Conservation (phyloP, 2,888 invertebrate species). For the Diachrysia chrysitis region DNA sequence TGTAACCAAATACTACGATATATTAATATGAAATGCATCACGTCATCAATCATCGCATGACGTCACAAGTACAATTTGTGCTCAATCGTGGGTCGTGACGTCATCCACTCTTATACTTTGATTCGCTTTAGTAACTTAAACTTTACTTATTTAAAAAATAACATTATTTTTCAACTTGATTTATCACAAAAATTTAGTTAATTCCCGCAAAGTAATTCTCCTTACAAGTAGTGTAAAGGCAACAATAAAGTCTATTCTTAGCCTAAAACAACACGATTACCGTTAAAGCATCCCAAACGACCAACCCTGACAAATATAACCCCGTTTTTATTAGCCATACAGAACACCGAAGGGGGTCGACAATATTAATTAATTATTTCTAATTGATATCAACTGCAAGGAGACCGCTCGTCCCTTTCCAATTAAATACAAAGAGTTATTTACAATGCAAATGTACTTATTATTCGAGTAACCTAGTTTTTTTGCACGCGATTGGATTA, state of each 20-base stretch:
- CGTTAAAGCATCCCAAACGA: constrained; percentile 6
- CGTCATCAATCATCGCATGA: too few relatives aligned
- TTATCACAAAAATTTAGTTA: neutral
- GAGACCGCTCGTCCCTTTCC: constrained; percentile 35
- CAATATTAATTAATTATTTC: constrained; percentile 44
- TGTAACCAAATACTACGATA: too few relatives aligned
- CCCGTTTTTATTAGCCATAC: constrained; percentile 29
- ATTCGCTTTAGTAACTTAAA: too few relatives aligned
- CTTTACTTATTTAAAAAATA: too few relatives aligned
- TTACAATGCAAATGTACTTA: constrained; percentile 54
- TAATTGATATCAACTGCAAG: constrained; percentile 54
- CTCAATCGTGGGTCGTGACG: too few relatives aligned
- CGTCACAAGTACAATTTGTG: too few relatives aligned
- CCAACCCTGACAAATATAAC: constrained; percentile 21
- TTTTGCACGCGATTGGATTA: constrained; percentile 33
- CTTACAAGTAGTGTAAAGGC: neutral
- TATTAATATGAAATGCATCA: too few relatives aligned
- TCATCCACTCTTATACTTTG: too few relatives aligned
- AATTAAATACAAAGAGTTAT: constrained; percentile 45
- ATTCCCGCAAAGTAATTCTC: neutral
- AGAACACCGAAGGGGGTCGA: neutral
- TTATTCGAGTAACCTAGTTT: constrained; percentile 48
- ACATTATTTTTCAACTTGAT: too few relatives aligned
- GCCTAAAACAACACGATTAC: neutral
- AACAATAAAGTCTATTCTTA: neutral